Conservation (phyloP, 2,113 vertebrate genomes). For the Procavia capensis region DNA sequence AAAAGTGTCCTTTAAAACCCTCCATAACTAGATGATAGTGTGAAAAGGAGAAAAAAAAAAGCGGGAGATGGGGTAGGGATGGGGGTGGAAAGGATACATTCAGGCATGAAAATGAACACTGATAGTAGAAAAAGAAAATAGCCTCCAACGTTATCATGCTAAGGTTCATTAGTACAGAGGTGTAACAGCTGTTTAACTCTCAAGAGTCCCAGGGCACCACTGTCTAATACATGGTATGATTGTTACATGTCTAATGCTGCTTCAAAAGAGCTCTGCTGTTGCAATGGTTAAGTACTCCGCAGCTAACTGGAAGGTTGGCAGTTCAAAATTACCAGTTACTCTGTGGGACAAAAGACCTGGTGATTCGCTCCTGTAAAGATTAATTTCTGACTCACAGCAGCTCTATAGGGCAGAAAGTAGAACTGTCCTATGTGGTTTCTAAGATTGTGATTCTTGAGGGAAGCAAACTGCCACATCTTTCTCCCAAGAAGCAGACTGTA, state of each 20-base stretch:
- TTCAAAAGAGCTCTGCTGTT: not conserved
- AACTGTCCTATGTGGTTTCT: too few species aligned
- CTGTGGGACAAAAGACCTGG: too few species aligned
- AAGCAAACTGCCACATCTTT: too few species aligned
- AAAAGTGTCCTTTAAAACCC: not conserved
- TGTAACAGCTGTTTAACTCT: not conserved
- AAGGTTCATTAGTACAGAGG: not conserved
- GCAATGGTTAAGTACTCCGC: too few species aligned
- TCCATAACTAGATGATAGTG: not conserved
- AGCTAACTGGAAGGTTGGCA: too few species aligned
- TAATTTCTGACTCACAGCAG: too few species aligned
- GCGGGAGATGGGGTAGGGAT: too few species aligned
- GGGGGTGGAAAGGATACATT: not conserved
- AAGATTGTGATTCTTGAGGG: too few species aligned
- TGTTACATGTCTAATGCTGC: not conserved
- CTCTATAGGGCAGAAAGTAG: too few species aligned
- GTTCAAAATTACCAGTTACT: too few species aligned
- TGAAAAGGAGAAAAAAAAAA: not conserved
- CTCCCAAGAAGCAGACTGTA: too few species aligned
- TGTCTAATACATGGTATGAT: not conserved
- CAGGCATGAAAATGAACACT: slow-evolving; percentile 16
- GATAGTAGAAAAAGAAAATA: not conserved
- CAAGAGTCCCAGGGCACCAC: not conserved
- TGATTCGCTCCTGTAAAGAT: too few species aligned
- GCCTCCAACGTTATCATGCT: not conserved